Percentiles rank a stretch among this genome's conserved stretches.
phyloP scores from a whole-genome alignment of 1,140 invertebrate genomes.

The Zeugodacus cucurbitae region DNA sequence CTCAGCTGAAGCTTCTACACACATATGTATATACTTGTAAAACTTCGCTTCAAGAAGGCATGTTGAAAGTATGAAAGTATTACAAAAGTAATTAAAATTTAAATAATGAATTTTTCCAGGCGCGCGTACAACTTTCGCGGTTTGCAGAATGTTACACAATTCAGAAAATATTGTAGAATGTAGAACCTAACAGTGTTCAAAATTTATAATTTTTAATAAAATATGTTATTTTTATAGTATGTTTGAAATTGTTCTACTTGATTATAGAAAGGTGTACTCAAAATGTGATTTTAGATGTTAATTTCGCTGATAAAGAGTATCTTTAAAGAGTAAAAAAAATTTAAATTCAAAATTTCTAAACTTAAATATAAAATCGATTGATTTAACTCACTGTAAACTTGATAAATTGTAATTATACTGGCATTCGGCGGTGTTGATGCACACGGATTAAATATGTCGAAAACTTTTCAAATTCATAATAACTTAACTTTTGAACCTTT shows the following conservation, averaged over 20 bases:
- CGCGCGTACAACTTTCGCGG: background rate
- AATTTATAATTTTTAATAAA: background rate
- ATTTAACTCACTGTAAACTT: background rate
- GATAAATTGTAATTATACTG: background rate
- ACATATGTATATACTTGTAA: no score
- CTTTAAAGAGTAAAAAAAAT: no score
- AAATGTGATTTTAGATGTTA: no score
- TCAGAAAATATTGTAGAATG: background rate
- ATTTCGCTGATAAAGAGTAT: no score
- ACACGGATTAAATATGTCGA: background rate
- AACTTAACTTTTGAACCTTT: constrained; percentile 10
- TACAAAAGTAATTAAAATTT: background rate
- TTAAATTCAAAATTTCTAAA: no score
- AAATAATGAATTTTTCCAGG: background rate
- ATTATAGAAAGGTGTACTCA: no score
- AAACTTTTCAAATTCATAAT: background rate
- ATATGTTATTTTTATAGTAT: no score
- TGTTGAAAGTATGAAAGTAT: background rate
- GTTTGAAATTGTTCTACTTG: no score
- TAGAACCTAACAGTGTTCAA: background rate
- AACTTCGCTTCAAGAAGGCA: background rate
- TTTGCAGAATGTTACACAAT: background rate
- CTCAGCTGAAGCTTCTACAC: background rate
- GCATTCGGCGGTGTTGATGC: background rate
- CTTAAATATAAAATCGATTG: no score